These are phyloP conservation scores for Zoanthus solanderi DNA, from an alignment of 92 coral and sea anemone species.

Conservation along the genomic window DNA sequence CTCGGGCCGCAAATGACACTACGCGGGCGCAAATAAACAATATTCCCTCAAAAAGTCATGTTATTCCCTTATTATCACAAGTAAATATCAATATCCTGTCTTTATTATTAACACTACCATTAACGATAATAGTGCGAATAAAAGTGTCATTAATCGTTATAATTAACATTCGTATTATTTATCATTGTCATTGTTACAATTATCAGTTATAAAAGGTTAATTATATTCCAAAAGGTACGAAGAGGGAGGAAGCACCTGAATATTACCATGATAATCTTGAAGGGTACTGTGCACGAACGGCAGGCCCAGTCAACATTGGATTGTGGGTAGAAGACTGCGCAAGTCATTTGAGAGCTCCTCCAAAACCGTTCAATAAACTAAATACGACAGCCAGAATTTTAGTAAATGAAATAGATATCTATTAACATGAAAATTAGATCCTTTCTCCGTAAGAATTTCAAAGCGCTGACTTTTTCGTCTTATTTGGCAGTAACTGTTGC, in stretches of 20 bases:
- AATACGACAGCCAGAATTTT: conserved; percentile 58
- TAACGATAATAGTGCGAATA: too few relatives aligned
- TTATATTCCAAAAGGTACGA: conserved; percentile 38
- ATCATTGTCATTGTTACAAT: too few relatives aligned
- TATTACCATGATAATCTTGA: conserved; percentile 78
- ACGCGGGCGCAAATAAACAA: too few relatives aligned
- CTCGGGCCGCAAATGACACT: too few relatives aligned
- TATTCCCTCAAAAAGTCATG: too few relatives aligned
- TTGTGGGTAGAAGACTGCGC: conserved; percentile 81
- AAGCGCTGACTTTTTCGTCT: too few relatives aligned
- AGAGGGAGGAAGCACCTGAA: conserved; percentile 66
- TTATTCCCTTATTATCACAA: too few relatives aligned
- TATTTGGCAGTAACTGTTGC: too few relatives aligned
- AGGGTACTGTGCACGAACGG: conserved; percentile 80
- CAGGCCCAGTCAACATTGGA: conserved; percentile 70
- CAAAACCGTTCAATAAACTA: conserved; percentile 31
- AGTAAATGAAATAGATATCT: conserved; percentile 58
- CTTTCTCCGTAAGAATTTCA: too few relatives aligned
- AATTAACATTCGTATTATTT: too few relatives aligned
- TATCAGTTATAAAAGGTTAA: neutral
- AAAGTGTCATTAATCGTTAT: neutral
- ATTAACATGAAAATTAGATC: neutral
- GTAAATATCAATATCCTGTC: neutral
- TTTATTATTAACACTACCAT: too few relatives aligned
- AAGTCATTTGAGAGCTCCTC: conserved; percentile 63